Evolutionary conservation across 1,140 invertebrate species (phyloP).

Genomic region (Macrocentrus cingulum): DNA sequence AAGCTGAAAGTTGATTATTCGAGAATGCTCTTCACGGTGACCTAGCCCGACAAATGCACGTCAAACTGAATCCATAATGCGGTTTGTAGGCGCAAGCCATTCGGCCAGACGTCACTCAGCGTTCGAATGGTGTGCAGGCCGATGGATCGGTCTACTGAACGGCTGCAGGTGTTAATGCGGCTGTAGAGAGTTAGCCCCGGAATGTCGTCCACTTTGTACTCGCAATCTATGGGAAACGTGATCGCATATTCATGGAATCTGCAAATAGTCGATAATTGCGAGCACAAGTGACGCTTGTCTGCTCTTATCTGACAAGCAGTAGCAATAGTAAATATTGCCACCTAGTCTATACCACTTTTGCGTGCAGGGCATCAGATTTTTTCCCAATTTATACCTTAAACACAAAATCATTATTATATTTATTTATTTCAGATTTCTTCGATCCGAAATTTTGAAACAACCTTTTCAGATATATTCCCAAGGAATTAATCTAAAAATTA

Average conservation of each 20-base stretch:
- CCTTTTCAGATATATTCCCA: too few species aligned
- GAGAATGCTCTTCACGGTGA: background rate
- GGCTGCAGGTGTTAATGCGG: constrained; percentile 27
- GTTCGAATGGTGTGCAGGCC: background rate
- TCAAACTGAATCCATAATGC: constrained; percentile 29
- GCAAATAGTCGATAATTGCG: constrained; percentile 27
- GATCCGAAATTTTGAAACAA: too few species aligned
- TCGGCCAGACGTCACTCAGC: constrained; percentile 13
- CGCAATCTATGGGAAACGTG: constrained; percentile 15
- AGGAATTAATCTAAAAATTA: too few species aligned
- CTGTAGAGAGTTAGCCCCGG: constrained; percentile 19
- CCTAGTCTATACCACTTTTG: too few species aligned
- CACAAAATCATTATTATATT: too few species aligned
- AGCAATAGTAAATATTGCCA: too few species aligned
- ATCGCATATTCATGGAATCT: constrained; percentile 30
- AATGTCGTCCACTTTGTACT: constrained; percentile 30
- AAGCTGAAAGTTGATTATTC: background rate
- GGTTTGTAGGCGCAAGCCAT: constrained; percentile 21
- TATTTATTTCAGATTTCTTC: too few species aligned
- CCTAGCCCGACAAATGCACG: background rate
- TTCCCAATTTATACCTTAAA: too few species aligned
- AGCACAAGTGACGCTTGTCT: background rate
- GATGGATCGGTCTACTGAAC: constrained; percentile 5
- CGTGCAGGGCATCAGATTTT: too few species aligned
- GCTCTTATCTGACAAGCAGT: too few species aligned